Conservation (phyloP, 2,888 invertebrate species). For the Ichneumoninae sp. region DNA sequence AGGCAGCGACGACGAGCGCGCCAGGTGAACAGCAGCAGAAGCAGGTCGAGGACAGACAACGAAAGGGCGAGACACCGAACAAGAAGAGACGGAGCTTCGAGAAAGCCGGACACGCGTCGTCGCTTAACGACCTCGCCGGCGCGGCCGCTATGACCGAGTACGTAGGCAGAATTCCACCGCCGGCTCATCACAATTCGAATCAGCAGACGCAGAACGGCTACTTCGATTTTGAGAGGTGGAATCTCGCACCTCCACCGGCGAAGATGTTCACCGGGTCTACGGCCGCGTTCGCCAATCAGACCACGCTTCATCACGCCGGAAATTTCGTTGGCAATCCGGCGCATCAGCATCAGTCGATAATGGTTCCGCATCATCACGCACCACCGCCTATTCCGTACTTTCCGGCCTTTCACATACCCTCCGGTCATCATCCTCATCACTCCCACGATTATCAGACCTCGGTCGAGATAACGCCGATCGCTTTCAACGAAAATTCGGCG, state of each 20-base stretch:
- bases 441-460: conserved; percentile 88
- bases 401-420: conserved; percentile 90
- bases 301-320: conserved; percentile 85
- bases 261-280: conserved; percentile 89
- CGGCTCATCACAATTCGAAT: conserved; percentile 89
- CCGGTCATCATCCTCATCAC: conserved; percentile 85
- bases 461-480: conserved; percentile 88
- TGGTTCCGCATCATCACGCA: conserved; percentile 89
- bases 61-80: conserved; percentile 80
- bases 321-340: conserved; percentile 84
- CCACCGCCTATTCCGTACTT: conserved; percentile 89
- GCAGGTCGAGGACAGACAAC: conserved; percentile 81
- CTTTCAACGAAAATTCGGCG: conserved; percentile 66
- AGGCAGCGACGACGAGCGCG: conserved; percentile 68
- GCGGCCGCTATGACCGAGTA: conserved; percentile 85
- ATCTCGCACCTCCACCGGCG: conserved; percentile 88
- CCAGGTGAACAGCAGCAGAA: conserved; percentile 79
- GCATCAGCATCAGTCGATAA: conserved; percentile 88
- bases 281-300: conserved; percentile 86
- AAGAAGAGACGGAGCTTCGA: conserved; percentile 88
- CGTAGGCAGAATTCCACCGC: conserved; percentile 88
- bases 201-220: conserved; percentile 88
- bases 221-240: conserved; percentile 93
- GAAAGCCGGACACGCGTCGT: conserved; percentile 84
- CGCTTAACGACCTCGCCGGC: conserved; percentile 86